These are phyloP conservation scores for Hecatera dysodea DNA, from an alignment of 2,888 invertebrate species.

Conservation along the genomic window DNA sequence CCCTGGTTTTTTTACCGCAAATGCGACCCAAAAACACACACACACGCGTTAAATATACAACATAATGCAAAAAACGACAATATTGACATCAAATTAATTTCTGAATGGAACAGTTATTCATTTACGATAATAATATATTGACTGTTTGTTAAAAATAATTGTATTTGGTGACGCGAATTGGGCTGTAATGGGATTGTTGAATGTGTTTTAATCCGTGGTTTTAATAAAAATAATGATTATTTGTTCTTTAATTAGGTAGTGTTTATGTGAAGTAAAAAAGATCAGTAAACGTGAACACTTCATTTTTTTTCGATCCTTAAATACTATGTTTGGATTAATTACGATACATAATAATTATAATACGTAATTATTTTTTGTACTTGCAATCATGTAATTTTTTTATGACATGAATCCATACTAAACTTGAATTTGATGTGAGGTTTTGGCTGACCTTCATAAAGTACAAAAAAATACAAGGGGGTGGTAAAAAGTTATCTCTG, in stretches of 20 bases:
- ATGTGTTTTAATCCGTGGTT: too few relatives aligned
- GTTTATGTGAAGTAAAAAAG: neutral
- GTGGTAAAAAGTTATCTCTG: neutral
- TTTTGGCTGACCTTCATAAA: too few relatives aligned
- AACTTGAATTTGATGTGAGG: neutral
- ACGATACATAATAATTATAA: too few relatives aligned
- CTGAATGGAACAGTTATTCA: conserved; percentile 1
- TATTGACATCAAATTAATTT: conserved; percentile 8
- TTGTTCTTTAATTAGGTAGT: neutral
- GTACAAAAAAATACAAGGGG: too few relatives aligned
- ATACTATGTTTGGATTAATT: neutral
- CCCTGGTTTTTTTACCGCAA: neutral
- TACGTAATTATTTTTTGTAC: too few relatives aligned
- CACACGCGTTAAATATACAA: neutral
- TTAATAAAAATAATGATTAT: neutral
- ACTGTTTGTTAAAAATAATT: conserved; percentile 12
- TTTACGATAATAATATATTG: conserved; percentile 12
- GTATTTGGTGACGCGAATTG: conserved; percentile 12
- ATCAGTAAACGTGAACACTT: neutral
- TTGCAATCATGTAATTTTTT: too few relatives aligned
- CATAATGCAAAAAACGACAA: conserved; percentile 8
- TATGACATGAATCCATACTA: neutral
- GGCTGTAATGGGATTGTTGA: conserved; percentile 16
- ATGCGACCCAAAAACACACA: neutral
- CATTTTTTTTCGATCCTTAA: neutral